phyloP scores from a whole-genome alignment of 2,888 invertebrate genomes.

The Pharmacophagus antenor region DNA sequence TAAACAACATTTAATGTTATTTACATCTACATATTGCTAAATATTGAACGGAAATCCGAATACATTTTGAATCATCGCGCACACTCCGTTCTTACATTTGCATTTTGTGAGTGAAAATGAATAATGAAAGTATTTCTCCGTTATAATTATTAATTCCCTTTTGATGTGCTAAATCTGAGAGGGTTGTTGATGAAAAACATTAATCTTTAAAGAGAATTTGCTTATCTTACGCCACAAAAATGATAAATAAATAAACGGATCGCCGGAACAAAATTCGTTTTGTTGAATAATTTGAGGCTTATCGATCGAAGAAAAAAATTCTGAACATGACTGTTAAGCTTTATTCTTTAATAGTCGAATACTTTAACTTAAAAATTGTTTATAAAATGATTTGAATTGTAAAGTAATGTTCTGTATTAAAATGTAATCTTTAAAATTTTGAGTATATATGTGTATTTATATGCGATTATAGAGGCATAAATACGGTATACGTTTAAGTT shows the following conservation, averaged over 20 bases:
- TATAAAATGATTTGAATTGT: too few species aligned
- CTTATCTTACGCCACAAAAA: slow-evolving; percentile 20
- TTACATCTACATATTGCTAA: neutral
- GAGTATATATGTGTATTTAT: too few species aligned
- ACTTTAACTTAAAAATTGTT: too few species aligned
- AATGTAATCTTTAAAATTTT: too few species aligned
- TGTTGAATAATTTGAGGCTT: neutral
- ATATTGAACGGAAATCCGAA: neutral
- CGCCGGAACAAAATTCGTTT: neutral
- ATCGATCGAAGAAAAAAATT: neutral
- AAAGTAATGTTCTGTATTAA: too few species aligned
- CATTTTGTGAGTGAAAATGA: slow-evolving; percentile 15
- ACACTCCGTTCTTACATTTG: slow-evolving; percentile 3
- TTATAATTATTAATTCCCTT: slow-evolving; percentile 13
- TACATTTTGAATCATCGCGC: slow-evolving; percentile 1
- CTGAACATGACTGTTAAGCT: too few species aligned
- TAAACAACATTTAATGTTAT: neutral
- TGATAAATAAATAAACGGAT: slow-evolving; percentile 21
- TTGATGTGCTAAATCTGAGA: slow-evolving; percentile 10
- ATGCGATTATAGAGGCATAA: too few species aligned
- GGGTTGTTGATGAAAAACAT: slow-evolving; percentile 16
- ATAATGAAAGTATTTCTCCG: slow-evolving; percentile 9
- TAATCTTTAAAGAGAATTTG: slow-evolving; percentile 25
- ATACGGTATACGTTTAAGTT: too few species aligned
- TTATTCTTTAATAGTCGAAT: too few species aligned